A percentile compares a stretch with the other conserved stretches of the same genome.
phyloP scores from a whole-genome alignment of 1,140 invertebrate species.

The Drosophila sproati region DNA sequence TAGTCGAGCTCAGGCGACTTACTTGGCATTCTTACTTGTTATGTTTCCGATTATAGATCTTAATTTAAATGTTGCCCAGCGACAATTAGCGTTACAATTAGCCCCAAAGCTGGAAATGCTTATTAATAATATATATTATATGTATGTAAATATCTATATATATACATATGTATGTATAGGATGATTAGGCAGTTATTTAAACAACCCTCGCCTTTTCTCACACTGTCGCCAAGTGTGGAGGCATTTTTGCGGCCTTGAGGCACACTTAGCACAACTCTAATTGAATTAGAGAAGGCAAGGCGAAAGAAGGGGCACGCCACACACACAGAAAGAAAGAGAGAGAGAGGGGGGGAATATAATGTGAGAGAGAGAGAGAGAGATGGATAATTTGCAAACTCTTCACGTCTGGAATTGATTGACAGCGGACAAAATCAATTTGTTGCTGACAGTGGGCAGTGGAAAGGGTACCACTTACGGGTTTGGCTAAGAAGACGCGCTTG shows the following conservation, averaged over 20 bases:
- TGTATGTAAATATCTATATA: background rate
- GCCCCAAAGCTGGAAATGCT: too few relatives aligned
- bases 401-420: slow-evolving; percentile 60
- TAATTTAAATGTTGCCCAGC: too few relatives aligned
- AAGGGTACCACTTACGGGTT: background rate
- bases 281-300: slow-evolving; percentile 69
- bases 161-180: background rate
- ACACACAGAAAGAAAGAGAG: slow-evolving; percentile 23
- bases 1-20: too few relatives aligned
- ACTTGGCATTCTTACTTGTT: too few relatives aligned
- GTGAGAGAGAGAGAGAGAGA: background rate
- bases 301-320: slow-evolving; percentile 31
- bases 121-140: too few relatives aligned
- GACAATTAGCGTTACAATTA: too few relatives aligned
- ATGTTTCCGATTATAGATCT: too few relatives aligned
- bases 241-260: slow-evolving; percentile 56
- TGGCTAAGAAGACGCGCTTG: slow-evolving; percentile 20
- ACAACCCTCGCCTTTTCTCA: background rate
- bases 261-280: slow-evolving; percentile 78
- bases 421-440: slow-evolving; percentile 65
- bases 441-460: slow-evolving; percentile 13
- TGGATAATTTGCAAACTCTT: slow-evolving; percentile 42
- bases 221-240: slow-evolving; percentile 12
- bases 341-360: background rate
- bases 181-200: background rate